These are phyloP conservation scores for Pseudomyrmex sp. DNA, from an alignment of 1,140 invertebrate species.

Conservation along the genomic window DNA sequence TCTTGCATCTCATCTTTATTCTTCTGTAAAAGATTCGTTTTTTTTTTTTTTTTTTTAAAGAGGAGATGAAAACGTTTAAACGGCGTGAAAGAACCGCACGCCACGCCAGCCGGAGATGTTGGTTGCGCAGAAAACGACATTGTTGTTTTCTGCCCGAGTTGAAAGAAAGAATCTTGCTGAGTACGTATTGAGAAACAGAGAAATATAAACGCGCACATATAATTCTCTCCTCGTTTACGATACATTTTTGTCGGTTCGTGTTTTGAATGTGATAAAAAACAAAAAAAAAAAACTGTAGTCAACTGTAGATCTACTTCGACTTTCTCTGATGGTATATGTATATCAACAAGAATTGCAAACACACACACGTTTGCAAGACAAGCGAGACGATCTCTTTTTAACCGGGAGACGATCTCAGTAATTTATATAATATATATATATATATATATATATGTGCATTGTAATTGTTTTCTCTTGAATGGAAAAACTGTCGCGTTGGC, in stretches of 20 bases:
- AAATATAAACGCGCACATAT: constrained; percentile 62
- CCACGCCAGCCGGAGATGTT: too few species aligned
- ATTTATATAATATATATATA: constrained; percentile 34
- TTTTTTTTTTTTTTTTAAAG: constrained; percentile 39
- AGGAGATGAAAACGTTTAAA: constrained; percentile 54
- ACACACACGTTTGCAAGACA: constrained; percentile 29
- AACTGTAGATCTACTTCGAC: constrained; percentile 58
- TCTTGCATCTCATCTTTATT: constrained; percentile 66
- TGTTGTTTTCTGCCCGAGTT: constrained; percentile 19
- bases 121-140: background rate
- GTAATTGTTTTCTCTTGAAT: constrained; percentile 49
- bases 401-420: constrained; percentile 24
- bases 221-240: constrained; percentile 62
- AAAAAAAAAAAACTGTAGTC: constrained; percentile 42
- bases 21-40: constrained; percentile 72
- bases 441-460: background rate
- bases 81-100: background rate
- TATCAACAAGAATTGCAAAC: constrained; percentile 12
- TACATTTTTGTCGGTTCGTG: constrained; percentile 60
- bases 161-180: constrained; percentile 47
- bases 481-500: constrained; percentile 41
- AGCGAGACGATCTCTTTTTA: constrained; percentile 44
- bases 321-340: constrained; percentile 21
- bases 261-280: constrained; percentile 45
- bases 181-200: constrained; percentile 45